Conservation (phyloP, 1,140 invertebrate species). For the Scaptodrosophila lebanonensis region DNA sequence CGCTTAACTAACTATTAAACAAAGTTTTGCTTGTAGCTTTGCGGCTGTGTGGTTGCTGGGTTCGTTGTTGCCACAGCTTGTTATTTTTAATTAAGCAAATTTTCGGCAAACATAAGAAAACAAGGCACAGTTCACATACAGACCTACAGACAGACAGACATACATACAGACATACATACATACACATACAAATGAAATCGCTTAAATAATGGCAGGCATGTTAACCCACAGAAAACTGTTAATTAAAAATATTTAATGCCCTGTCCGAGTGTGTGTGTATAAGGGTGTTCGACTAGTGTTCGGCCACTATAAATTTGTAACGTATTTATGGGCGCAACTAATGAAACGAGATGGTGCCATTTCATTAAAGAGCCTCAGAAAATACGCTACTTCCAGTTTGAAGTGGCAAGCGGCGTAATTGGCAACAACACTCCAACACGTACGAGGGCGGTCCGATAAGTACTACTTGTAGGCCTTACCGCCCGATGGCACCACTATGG, state of each 20-base stretch:
- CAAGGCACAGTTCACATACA: slow-evolving; percentile 43
- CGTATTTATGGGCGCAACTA: slow-evolving; percentile 37
- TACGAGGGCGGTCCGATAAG: too few relatives aligned
- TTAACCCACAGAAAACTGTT: slow-evolving; percentile 50
- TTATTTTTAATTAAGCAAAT: slow-evolving; percentile 75
- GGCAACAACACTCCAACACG: slow-evolving; percentile 10
- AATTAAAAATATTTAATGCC: slow-evolving; percentile 63
- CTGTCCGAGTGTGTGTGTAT: background rate
- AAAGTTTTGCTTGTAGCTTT: slow-evolving; percentile 70
- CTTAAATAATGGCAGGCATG: slow-evolving; percentile 33
- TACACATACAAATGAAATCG: slow-evolving; percentile 4
- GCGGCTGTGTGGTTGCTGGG: slow-evolving; percentile 46
- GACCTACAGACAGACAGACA: slow-evolving; percentile 22
- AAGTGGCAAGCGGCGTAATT: background rate
- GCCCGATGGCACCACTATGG: too few relatives aligned
- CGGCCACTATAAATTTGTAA: slow-evolving; percentile 21
- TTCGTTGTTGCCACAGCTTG: slow-evolving; percentile 40
- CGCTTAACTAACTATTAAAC: slow-evolving; percentile 72
- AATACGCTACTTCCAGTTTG: slow-evolving; percentile 8
- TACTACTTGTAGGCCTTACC: too few relatives aligned
- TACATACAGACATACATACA: background rate
- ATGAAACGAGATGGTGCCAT: slow-evolving; percentile 30
- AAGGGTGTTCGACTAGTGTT: background rate
- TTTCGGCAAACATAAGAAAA: slow-evolving; percentile 62
- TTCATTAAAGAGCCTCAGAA: slow-evolving; percentile 19